Evolutionary conservation across 2,113 vertebrate genomes (phyloP).

Genomic region (Sinocyclocheilus rhinocerous): DNA sequence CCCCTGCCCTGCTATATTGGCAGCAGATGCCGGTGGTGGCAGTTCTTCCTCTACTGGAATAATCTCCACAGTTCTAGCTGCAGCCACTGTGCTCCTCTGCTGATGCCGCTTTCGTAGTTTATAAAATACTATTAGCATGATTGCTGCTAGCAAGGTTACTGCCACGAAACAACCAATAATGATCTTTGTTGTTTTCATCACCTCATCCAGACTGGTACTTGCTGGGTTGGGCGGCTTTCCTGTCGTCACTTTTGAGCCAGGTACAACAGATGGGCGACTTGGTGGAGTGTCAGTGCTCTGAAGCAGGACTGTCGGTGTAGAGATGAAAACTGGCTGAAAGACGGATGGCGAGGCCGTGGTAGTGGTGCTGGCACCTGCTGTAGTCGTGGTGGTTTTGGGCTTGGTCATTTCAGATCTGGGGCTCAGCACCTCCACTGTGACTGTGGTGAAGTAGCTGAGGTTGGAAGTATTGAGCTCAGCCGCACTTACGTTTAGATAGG

Average conservation of each 20-base stretch:
- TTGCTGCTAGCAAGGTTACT: constrained; percentile 91
- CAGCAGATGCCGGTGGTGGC: constrained; percentile 78
- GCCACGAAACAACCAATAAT: constrained; percentile 99
- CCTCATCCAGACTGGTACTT: constrained; percentile 92
- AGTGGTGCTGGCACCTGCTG: constrained; percentile 67
- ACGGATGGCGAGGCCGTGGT: constrained; percentile 88
- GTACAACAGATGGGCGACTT: constrained; percentile 74
- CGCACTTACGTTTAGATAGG: constrained; percentile 95
- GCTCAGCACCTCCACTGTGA: constrained; percentile 92
- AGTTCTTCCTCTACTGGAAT: constrained; percentile 96
- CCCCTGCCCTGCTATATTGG: constrained; percentile 81
- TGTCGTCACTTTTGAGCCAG: constrained; percentile 78
- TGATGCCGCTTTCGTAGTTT: constrained; percentile 97
- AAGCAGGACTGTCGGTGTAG: constrained; percentile 92
- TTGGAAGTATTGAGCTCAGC: constrained; percentile 97
- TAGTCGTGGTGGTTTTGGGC: constrained; percentile 84
- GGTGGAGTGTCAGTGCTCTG: constrained; percentile 81
- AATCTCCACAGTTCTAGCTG: constrained; percentile 92
- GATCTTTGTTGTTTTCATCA: constrained; percentile 99
- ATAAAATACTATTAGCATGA: constrained; percentile 98
- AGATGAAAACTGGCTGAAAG: constrained; percentile 94
- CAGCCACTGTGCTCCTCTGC: constrained; percentile 91
- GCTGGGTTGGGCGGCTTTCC: constrained; percentile 77
- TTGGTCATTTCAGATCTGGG: constrained; percentile 88
- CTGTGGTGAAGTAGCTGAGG: constrained; percentile 97